Evolutionary conservation across 2,113 vertebrate genomes (phyloP), one percentile per base, ranked within the genome.

Genomic region (Odocoileus virginianus): DNA sequence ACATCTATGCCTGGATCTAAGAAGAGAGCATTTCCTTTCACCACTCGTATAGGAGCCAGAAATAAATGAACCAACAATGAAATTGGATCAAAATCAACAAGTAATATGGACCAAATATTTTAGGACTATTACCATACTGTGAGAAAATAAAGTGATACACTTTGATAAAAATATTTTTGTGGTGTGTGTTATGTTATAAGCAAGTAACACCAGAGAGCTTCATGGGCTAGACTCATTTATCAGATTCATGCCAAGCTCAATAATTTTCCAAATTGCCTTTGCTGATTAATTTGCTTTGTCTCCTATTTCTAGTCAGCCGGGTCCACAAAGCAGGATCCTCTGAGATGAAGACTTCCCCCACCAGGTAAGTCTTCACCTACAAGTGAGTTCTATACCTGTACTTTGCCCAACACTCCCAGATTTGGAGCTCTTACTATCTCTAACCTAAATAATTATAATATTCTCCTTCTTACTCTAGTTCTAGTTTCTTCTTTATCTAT

Each of bases 41-140:
- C 16, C 2, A 11, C 11, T 36, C 1, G 0, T 76, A 9, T 21
- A 40, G 10, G 1, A 23, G 5, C 11, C 33, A 54, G 27, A 89
- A 60, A 28, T 50, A 61, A 85, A 47, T 7, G 13, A 45, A 67
- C 33, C 3, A 23, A 78, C 85, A 28, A 52, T 21, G 30, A 90
- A 82, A 11, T 3, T 74, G 52, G 15, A 82, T 87, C 27, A 61
- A 93, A 28, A 47, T 19, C 45, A 81, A 4, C 30, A 71, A 45
- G n/a, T 15, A 28, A 19, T 43, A 86, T 30, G 33, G 15, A 16
- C 9, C 27, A 58, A 27, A 27, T 28, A 91, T 30, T 40, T 95
- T 79, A 58, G 7, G 28, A 36, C n/a, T 45, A 13, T 50, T 36
- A 8, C 23, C 28, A 30, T 91, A 45, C 8, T 28, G 13, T 54